Percentiles rank a stretch among this genome's conserved stretches.
Conservation (phyloP, 2,888 invertebrate genomes). For the Troilus luridus region DNA sequence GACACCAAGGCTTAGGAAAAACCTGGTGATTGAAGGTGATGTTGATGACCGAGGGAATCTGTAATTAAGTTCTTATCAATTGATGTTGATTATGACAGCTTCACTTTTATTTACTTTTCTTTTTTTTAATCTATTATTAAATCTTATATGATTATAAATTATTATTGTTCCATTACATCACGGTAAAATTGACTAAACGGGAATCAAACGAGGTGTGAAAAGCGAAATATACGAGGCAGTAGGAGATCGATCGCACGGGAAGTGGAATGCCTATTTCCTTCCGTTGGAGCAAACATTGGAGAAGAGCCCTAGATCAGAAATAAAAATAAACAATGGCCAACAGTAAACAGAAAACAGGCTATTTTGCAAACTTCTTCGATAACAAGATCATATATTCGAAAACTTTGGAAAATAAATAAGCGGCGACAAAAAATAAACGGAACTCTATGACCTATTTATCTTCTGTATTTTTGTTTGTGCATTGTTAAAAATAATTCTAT, state of each 20-base stretch:
- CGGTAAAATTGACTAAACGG: neutral
- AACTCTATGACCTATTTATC: neutral
- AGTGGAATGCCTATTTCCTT: slow-evolving; percentile 41
- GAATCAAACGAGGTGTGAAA: slow-evolving; percentile 5
- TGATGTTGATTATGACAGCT: neutral
- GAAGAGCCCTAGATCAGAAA: slow-evolving; percentile 20
- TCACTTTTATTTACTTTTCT: neutral
- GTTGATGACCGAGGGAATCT: neutral
- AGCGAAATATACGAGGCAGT: slow-evolving; percentile 18
- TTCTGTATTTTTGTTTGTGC: neutral
- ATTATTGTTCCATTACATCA: neutral
- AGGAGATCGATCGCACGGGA: neutral
- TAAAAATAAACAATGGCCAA: slow-evolving; percentile 34
- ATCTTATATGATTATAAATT: neutral
- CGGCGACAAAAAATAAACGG: slow-evolving; percentile 4
- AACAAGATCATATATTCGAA: slow-evolving; percentile 41
- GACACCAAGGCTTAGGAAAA: neutral
- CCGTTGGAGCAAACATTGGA: neutral
- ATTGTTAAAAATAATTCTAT: neutral
- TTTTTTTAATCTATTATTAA: neutral
- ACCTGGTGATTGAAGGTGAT: neutral
- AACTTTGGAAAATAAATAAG: neutral
- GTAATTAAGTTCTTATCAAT: neutral
- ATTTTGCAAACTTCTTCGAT: slow-evolving; percentile 41
- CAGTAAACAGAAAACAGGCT: slow-evolving; percentile 33